Base-by-base conservation (phyloP, 2,888 invertebrate genomes). In the Xanthia togata region DNA sequence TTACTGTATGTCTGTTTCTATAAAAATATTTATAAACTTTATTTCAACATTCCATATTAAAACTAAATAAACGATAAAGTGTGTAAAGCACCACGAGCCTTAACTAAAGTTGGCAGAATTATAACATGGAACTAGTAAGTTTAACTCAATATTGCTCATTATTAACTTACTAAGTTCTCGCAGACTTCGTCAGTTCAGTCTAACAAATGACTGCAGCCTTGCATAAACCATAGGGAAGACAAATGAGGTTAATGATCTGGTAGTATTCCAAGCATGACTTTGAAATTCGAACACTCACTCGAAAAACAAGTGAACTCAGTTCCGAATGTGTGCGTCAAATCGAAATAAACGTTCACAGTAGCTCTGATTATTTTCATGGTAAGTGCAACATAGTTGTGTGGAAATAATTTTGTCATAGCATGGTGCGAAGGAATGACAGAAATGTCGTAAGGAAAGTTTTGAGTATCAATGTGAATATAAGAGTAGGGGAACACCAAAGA, bases 91-190 rank as follows among this genome's bases (percentile, higher is more conserved):
- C 23, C n/a, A 41, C 14, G 9, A 47, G 2, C 47, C 14, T 0
- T 38, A 57, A 50, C 23, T 6, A 50, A 41, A 31, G 53, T 55
- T n/a, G 6, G 31, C n/a, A 35, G 31, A 41, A 72, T 75, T 76
- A 69, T 65, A 65, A 81, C 57, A n/a, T 17, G 35, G 31, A 55
- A 70, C 50, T 71, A 80, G 53, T 70, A 35, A 70, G n/a, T 83
- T 63, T 12, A 70, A 57, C 50, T 82, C n/a, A 62, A 67, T 70
- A 70, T 70, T 41, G 44, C 82, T 82, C 78, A 81, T 81, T 83
- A 81, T 59, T 68, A 71, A 71, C 67, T 70, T 63, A 20, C 47
- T 31, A 38, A 76, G 65, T 57, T 64, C n/a, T 47, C 55, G 44
- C 59, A 59, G n/a, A 83, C 59, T 82, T 35, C 17, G 64, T 57